A percentile compares a stretch with the other conserved stretches of the same genome.
These are phyloP conservation scores for Lophochroa leadbeateri DNA, from an alignment of 2,113 vertebrate genomes.

Conservation along the genomic window DNA sequence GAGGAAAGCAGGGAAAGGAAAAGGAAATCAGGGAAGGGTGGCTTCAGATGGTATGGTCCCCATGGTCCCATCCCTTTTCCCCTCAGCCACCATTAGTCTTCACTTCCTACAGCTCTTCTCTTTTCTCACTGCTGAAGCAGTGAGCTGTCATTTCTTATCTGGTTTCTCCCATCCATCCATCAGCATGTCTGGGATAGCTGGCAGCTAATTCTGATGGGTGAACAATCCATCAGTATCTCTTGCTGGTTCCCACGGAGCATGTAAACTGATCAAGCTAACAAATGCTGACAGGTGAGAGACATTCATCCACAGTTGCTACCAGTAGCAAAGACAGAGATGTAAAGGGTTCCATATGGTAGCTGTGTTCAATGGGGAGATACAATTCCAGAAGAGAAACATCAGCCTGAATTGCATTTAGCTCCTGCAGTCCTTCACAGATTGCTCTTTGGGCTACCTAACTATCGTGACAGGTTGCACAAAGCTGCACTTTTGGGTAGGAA, in stretches of 20 bases:
- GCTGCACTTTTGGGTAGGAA: too few species aligned
- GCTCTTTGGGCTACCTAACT: not conserved
- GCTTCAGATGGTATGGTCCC: not conserved
- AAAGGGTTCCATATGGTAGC: slow-evolving; percentile 19
- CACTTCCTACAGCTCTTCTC: not conserved
- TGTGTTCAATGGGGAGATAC: not conserved
- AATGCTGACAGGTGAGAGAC: slow-evolving; percentile 38
- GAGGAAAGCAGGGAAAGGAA: not conserved
- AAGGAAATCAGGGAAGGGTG: not conserved
- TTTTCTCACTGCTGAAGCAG: not conserved
- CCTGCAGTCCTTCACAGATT: not conserved
- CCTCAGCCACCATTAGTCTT: not conserved
- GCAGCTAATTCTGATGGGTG: slow-evolving; percentile 3
- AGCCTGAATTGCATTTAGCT: not conserved
- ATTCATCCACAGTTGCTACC: not conserved
- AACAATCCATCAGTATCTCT: not conserved
- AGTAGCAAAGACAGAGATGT: not conserved
- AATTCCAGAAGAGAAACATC: not conserved
- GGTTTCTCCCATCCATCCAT: not conserved
- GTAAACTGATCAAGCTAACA: slow-evolving; percentile 8
- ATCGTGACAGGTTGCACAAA: too few species aligned
- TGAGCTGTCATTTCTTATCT: slow-evolving; percentile 13
- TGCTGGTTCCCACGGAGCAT: not conserved
- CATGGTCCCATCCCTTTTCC: not conserved
- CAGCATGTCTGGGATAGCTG: not conserved